Evolutionary conservation across 2,797 vertebrate species (phyloP).

Genomic region (Zalophus californianus): DNA sequence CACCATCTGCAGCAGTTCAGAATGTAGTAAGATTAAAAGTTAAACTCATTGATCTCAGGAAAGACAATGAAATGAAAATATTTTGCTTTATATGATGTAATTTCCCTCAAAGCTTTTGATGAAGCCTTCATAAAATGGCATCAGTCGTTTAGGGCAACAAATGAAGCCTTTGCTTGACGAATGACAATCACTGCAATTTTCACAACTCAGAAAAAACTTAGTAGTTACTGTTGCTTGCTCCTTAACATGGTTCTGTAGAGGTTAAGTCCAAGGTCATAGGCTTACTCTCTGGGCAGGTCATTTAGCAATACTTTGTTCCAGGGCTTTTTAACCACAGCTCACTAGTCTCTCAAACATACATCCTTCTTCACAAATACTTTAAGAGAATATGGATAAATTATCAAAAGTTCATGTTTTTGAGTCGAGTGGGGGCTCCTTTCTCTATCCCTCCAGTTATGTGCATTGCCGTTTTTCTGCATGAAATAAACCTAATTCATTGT

Average conservation of each 20-base stretch:
- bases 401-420: neutral
- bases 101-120: conserved; percentile 50
- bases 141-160: conserved; percentile 29
- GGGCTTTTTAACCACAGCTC: conserved; percentile 54
- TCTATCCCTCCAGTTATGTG: neutral
- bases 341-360: neutral
- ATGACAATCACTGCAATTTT: neutral
- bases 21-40: conserved; percentile 70
- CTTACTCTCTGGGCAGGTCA: neutral
- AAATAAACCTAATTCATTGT: neutral
- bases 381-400: conserved; percentile 45
- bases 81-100: conserved; percentile 47
- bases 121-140: conserved; percentile 56
- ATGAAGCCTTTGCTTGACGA: conserved; percentile 38
- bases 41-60: conserved; percentile 74
- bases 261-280: neutral
- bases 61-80: conserved; percentile 75
- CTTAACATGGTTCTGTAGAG: neutral
- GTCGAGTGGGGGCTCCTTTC: neutral
- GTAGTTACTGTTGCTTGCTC: neutral
- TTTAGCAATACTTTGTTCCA: neutral
- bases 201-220: conserved; percentile 39
- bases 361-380: neutral
- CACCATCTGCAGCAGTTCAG: conserved; percentile 73
- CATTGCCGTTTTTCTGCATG: neutral